A percentile compares a stretch with the other conserved stretches of the same genome.
phyloP scores from a whole-genome alignment of 2,888 invertebrate genomes.

The Diaphora mendica region DNA sequence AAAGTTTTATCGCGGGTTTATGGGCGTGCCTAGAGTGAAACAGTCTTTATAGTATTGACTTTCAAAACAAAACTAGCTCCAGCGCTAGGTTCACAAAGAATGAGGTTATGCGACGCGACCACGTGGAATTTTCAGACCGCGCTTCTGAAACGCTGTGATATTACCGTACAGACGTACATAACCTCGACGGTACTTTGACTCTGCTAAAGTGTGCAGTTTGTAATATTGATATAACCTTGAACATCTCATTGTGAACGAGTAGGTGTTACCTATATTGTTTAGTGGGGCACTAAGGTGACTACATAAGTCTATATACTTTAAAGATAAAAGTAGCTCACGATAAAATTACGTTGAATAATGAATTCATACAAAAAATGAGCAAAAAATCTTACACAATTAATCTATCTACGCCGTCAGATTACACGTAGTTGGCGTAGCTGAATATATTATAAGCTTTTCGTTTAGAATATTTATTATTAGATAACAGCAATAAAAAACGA shows the following conservation, averaged over 20 bases:
- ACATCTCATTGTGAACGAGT: slow-evolving; percentile 48
- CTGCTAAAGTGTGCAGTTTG: slow-evolving; percentile 56
- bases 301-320: slow-evolving; percentile 7
- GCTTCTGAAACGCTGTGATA: slow-evolving; percentile 22
- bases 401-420: slow-evolving; percentile 2
- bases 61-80: background rate
- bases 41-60: background rate
- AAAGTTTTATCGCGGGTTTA: background rate
- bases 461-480: slow-evolving; percentile 5
- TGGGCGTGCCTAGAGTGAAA: background rate
- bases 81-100: background rate
- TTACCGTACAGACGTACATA: slow-evolving; percentile 44
- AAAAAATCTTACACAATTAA: slow-evolving; percentile 15
- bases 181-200: slow-evolving; percentile 50
- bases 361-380: background rate
- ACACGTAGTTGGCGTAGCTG: background rate
- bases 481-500: slow-evolving; percentile 1
- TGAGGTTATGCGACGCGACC: slow-evolving; percentile 12
- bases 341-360: background rate
- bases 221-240: slow-evolving; percentile 71
- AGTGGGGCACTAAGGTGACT: slow-evolving; percentile 43
- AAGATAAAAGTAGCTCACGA: background rate
- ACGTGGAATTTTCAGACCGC: slow-evolving; percentile 19
- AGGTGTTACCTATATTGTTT: slow-evolving; percentile 9
- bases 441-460: slow-evolving; percentile 2